These are phyloP conservation scores for Battus philenor DNA, from an alignment of 1,140 invertebrate genomes.

Conservation along the genomic window DNA sequence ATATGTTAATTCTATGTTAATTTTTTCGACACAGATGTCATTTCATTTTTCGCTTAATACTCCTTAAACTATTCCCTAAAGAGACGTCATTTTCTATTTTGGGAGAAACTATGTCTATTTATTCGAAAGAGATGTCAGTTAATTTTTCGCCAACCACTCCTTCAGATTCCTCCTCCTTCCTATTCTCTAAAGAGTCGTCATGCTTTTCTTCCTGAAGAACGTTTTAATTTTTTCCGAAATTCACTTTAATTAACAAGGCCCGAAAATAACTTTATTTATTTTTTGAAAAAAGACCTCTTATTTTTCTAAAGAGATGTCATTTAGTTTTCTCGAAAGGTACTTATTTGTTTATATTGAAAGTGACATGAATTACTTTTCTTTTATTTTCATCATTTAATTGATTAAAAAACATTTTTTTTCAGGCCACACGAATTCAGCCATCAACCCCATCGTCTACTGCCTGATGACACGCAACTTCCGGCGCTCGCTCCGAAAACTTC, in stretches of 20 bases:
- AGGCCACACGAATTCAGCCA: conserved; percentile 87
- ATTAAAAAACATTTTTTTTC: conserved; percentile 21
- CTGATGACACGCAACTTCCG: conserved; percentile 92
- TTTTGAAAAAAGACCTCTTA: background rate
- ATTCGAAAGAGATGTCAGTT: too few species aligned
- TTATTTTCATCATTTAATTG: too few species aligned
- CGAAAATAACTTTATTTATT: background rate
- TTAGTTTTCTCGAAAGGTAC: background rate
- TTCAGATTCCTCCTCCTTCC: too few species aligned
- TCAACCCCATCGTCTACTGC: conserved; percentile 93
- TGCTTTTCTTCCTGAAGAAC: too few species aligned
- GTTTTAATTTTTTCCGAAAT: background rate
- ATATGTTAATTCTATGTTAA: too few species aligned
- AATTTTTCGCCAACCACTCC: too few species aligned
- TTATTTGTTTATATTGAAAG: background rate
- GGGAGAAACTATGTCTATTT: too few species aligned
- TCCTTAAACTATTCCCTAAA: too few species aligned
- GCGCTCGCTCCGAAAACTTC: conserved; percentile 79
- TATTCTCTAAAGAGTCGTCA: too few species aligned
- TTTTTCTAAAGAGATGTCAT: background rate
- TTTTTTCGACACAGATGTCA: too few species aligned
- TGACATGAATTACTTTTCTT: background rate
- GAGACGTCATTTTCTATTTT: too few species aligned
- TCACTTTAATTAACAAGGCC: background rate
- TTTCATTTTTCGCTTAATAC: too few species aligned